These are phyloP conservation scores for Carcina quercana DNA, from an alignment of 2,888 invertebrate species.

Conservation along the genomic window DNA sequence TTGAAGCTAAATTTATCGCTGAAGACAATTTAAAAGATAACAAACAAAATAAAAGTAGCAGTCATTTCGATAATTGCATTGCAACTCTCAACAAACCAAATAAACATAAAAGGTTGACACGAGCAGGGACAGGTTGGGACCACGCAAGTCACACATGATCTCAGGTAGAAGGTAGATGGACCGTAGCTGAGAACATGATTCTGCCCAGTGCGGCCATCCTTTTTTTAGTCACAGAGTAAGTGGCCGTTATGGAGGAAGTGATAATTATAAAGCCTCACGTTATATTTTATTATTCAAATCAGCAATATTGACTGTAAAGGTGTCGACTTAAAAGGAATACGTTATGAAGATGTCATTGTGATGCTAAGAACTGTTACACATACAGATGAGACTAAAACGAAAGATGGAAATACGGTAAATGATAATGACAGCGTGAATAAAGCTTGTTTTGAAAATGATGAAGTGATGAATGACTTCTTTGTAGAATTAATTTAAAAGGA, in stretches of 20 bases:
- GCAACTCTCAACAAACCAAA: no score
- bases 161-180: slow-evolving; percentile 51
- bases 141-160: slow-evolving; percentile 52
- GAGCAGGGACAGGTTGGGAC: slow-evolving; percentile 28
- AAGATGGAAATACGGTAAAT: neutral
- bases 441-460: slow-evolving; percentile 1
- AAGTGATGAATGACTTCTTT: slow-evolving; percentile 16
- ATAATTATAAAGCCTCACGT: slow-evolving; percentile 34
- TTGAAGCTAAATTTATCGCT: no score
- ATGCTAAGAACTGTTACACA: no score
- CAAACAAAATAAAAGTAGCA: no score
- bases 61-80: no score
- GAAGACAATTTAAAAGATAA: no score
- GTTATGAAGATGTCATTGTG: no score
- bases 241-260: slow-evolving; percentile 62
- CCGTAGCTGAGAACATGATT: slow-evolving; percentile 56
- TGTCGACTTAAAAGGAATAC: no score
- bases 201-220: slow-evolving; percentile 46
- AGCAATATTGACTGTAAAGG: no score
- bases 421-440: neutral
- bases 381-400: no score
- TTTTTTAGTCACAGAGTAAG: slow-evolving; percentile 51
- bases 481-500: slow-evolving; percentile 16
- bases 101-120: slow-evolving; percentile 20
- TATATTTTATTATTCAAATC: slow-evolving; percentile 1